Conservation (phyloP, 2,113 vertebrate genomes). For the Neogale vison region DNA sequence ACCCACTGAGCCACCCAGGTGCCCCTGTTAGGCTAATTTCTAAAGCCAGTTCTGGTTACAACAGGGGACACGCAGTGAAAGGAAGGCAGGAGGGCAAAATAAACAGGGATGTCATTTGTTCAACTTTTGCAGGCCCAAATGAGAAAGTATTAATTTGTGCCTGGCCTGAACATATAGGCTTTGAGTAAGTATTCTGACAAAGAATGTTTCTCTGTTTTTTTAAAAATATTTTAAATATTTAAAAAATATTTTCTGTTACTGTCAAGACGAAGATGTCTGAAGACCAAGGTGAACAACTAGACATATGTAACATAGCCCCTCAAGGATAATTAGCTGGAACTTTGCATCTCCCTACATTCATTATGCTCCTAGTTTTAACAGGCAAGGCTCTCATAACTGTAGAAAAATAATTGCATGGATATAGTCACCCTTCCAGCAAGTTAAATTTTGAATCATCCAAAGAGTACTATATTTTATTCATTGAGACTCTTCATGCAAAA, state of each 20-base stretch:
- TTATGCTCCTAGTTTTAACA: not conserved
- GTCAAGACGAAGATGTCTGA: not conserved
- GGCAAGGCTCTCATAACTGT: not conserved
- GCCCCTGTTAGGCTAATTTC: not conserved
- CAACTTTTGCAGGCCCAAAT: not conserved
- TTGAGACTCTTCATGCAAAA: not conserved
- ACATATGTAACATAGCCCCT: not conserved
- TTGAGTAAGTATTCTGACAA: not conserved
- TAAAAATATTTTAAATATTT: not conserved
- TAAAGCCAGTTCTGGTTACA: not conserved
- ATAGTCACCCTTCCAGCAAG: not conserved
- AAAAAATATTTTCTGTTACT: not conserved
- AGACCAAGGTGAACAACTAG: not conserved
- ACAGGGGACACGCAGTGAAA: not conserved
- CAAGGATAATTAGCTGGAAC: not conserved
- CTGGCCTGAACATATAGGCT: not conserved
- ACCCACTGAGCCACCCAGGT: too few species aligned
- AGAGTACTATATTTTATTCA: constrained; percentile 12
- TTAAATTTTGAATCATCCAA: not conserved
- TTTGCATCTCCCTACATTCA: not conserved
- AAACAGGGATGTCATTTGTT: not conserved
- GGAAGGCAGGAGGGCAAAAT: not conserved
- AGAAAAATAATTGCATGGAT: not conserved
- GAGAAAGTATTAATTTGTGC: not conserved
- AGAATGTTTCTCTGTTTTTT: not conserved